A percentile compares a stretch with the other conserved stretches of the same genome.
Conservation (phyloP, 2,797 vertebrate species). For the Pseudocheirus occidentalis region DNA sequence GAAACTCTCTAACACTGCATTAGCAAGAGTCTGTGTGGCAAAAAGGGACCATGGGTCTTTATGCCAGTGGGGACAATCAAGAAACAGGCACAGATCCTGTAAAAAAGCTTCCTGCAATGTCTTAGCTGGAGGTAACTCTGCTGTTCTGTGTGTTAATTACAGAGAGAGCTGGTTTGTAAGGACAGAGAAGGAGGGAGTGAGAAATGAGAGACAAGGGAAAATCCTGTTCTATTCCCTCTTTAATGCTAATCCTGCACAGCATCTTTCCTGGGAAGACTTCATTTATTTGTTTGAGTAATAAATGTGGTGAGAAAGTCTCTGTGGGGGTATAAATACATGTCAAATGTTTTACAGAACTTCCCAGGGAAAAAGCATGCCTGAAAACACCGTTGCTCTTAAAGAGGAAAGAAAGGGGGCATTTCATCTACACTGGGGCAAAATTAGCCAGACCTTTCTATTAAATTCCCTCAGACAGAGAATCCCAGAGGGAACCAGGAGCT, state of each 20-base stretch:
- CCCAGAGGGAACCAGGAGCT: constrained; percentile 31
- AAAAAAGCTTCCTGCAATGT: neutral
- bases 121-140: neutral
- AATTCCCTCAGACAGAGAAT: constrained; percentile 62
- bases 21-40: neutral
- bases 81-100: neutral
- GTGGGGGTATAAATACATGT: constrained; percentile 49
- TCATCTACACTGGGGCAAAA: constrained; percentile 14
- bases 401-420: constrained; percentile 22
- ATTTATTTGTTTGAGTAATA: constrained; percentile 69
- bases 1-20: neutral
- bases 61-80: neutral
- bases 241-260: constrained; percentile 49
- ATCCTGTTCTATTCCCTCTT: neutral
- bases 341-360: constrained; percentile 72
- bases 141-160: neutral
- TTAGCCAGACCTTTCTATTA: neutral
- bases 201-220: neutral
- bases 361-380: constrained; percentile 13
- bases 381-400: constrained; percentile 50
- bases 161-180: fast-evolving
- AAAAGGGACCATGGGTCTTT: neutral
- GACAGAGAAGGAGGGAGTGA: neutral
- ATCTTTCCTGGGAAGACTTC: constrained; percentile 21
- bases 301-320: constrained; percentile 47